Percentiles rank a stretch among this genome's conserved stretches.
Evolutionary conservation across 2,113 vertebrate genomes (phyloP).

Genomic region (Chauna torquata): DNA sequence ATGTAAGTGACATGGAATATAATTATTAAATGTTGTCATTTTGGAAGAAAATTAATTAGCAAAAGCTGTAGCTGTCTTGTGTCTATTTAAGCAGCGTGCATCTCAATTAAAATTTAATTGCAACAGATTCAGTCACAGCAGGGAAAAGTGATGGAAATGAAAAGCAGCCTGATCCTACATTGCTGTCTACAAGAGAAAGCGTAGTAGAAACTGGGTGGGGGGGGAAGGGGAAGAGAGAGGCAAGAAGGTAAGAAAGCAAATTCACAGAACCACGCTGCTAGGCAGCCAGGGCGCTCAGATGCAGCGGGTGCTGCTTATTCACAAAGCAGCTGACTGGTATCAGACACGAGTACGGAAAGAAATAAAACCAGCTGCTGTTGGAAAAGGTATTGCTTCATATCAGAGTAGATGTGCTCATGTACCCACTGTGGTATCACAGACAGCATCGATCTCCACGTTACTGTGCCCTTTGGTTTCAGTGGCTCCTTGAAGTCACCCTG

Average conservation of each 20-base stretch:
- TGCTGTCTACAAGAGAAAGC: neutral
- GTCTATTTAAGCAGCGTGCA: constrained; percentile 77
- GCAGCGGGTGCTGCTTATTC: neutral
- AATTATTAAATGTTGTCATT: constrained; percentile 82
- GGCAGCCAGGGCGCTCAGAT: neutral
- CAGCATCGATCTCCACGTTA: fast-evolving
- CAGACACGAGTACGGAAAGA: neutral
- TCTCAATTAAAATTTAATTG: constrained; percentile 85
- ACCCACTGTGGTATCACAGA: neutral
- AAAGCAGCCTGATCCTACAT: constrained; percentile 23
- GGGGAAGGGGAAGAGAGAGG: neutral
- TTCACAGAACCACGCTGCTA: neutral
- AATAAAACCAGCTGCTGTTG: neutral
- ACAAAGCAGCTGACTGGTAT: neutral
- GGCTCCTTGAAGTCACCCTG: neutral
- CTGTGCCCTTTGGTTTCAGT: neutral
- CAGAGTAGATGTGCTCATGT: neutral
- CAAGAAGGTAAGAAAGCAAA: neutral
- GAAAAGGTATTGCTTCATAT: neutral
- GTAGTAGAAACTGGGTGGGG: neutral
- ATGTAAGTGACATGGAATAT: constrained; percentile 59
- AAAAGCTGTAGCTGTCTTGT: constrained; percentile 76
- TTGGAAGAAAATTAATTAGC: constrained; percentile 82
- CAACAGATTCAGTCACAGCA: constrained; percentile 74
- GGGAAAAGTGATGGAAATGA: constrained; percentile 65